These are phyloP conservation scores for Oeneis ivallda DNA, from an alignment of 2,888 invertebrate genomes.

Conservation along the genomic window DNA sequence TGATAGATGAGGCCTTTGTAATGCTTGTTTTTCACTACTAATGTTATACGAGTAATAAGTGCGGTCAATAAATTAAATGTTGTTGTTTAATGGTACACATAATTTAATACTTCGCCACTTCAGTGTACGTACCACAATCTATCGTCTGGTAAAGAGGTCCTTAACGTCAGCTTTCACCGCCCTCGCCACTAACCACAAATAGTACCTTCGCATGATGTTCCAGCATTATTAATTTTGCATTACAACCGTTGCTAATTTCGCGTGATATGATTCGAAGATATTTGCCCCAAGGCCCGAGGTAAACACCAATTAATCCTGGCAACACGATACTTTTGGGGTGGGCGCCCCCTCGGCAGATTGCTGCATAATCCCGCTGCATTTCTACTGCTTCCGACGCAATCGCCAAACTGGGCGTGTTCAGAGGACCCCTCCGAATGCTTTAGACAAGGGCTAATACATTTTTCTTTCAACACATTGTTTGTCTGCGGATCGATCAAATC, in stretches of 20 bases:
- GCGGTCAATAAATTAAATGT: not conserved
- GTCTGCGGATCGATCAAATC: constrained; percentile 54
- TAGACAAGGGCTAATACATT: constrained; percentile 60
- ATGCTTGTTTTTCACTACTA: not conserved
- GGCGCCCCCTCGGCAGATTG: constrained; percentile 63
- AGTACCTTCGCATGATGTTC: constrained; percentile 47
- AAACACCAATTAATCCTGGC: constrained; percentile 79
- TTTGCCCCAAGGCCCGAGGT: constrained; percentile 64
- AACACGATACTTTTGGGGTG: constrained; percentile 69
- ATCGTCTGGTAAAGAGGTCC: constrained; percentile 7
- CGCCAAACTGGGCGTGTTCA: constrained; percentile 55
- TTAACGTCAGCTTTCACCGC: constrained; percentile 23
- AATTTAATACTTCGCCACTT: constrained; percentile 2
- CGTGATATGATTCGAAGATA: constrained; percentile 68
- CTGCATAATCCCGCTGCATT: constrained; percentile 74
- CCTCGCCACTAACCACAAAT: constrained; percentile 45
- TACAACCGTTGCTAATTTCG: constrained; percentile 70
- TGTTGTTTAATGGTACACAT: constrained; percentile 3
- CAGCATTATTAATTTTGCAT: constrained; percentile 70
- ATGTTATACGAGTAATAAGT: not conserved
- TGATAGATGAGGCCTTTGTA: constrained; percentile 1
- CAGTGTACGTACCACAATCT: constrained; percentile 6
- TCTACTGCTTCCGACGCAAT: constrained; percentile 74
- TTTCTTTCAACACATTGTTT: constrained; percentile 62
- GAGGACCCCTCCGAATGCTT: constrained; percentile 51